Conservation (phyloP, 2,113 vertebrate species). For the Pyrgilauda ruficollis region DNA sequence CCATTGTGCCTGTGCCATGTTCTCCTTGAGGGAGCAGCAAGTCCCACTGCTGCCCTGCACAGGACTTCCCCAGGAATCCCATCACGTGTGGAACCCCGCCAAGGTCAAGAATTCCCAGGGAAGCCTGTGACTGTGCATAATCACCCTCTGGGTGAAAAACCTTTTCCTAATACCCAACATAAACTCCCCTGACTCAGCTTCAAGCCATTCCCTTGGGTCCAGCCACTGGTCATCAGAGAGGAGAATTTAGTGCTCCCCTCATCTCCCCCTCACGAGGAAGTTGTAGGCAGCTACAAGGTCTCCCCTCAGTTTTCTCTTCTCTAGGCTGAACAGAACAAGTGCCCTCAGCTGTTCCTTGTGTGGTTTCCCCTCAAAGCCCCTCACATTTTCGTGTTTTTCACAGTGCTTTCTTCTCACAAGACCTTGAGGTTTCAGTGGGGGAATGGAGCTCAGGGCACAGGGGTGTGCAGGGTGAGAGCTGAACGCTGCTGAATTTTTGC, state of each 20-base stretch:
- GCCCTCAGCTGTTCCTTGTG: background rate
- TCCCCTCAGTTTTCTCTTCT: background rate
- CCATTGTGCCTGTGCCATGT: rapidly evolving
- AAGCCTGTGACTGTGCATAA: background rate
- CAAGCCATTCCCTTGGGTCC: too few species aligned
- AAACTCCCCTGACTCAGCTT: background rate
- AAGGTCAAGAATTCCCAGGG: background rate
- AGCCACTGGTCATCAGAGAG: too few species aligned
- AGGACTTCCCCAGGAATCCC: background rate
- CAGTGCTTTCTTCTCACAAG: background rate
- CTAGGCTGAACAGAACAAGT: background rate
- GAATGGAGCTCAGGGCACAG: rapidly evolving
- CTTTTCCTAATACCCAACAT: background rate
- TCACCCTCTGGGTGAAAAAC: background rate
- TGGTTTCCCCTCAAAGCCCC: background rate
- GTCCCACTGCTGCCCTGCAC: background rate
- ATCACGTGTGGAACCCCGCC: rapidly evolving
- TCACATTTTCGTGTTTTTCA: rapidly evolving
- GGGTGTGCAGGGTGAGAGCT: background rate
- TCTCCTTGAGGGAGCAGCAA: background rate
- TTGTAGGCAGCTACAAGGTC: background rate
- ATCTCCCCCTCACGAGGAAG: background rate
- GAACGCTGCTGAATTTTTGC: background rate
- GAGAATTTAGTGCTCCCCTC: background rate
- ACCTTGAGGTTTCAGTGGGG: background rate